Evolutionary conservation across 1,140 invertebrate genomes (phyloP), one percentile per base, ranked within the genome.

Genomic region (Akabosia matsudoensis): DNA sequence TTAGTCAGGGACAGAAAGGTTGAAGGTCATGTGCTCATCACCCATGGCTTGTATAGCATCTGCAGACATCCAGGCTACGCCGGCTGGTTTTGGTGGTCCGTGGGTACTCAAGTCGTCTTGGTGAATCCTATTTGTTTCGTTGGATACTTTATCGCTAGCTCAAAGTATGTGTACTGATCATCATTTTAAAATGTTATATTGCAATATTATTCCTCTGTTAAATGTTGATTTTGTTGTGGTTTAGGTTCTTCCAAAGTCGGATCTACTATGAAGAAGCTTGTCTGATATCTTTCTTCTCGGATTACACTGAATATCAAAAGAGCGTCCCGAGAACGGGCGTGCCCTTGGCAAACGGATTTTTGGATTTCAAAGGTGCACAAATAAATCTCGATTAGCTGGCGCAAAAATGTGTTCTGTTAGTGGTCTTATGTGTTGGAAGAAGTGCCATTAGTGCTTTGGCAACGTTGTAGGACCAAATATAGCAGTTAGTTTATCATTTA

Each of bases 71-170:
- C 96, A 0, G 93, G 94, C 80, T 99, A 99, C 87, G 93, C 98
- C 1, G 97, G 97, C 1, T 99, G 97, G 97, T 98, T 99, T 87
- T 95, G 93, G 85, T 99, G 97, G 97, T 94, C 94, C 10, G 89
- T 99, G 78, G 97, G 97, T 16, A 99, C 97, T 33, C 97, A 99
- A 90, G 82, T 97, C 18, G 90, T 96, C 72, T 86, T 99, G 0
- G 86, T 94, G 71, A 99, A 99, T 87, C 97, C 97, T 0, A 64
- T 99, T 24, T 99, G 97, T 84, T 82, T 92, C 0, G 76, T 97
- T 4, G 88, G 90, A 3, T 99, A 98, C 84, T 86, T 90, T 0
- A 76, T 91, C 3, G 90, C 90, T 0, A 93, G 61, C 31, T 4
- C 61, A 30, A 67, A 30, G 61, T 67, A 67, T 45, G 7, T 45